A percentile compares a stretch with the other conserved stretches of the same genome.
Conservation (phyloP, 2,797 vertebrate species). For the Diceros bicornis region DNA sequence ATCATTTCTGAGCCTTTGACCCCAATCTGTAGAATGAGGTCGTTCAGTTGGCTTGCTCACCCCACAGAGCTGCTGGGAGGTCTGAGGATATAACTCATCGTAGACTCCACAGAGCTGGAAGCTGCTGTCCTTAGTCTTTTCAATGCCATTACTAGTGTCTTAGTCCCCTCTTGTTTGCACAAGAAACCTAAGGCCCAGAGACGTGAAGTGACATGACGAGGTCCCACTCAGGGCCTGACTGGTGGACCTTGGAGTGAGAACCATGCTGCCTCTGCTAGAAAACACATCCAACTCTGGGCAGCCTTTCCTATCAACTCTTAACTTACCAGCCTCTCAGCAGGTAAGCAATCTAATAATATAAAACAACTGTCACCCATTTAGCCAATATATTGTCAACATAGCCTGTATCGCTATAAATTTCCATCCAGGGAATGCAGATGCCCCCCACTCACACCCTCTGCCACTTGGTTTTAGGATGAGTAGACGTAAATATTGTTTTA, state of each 20-base stretch:
- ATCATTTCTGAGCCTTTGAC: not conserved
- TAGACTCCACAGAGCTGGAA: no score
- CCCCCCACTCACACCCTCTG: no score
- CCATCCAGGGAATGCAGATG: not conserved
- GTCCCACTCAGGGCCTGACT: not conserved
- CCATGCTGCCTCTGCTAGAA: rapidly evolving
- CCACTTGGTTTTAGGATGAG: not conserved
- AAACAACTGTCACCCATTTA: not conserved
- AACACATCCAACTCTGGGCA: no score
- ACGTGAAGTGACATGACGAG: no score
- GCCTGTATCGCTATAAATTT: not conserved
- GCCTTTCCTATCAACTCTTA: not conserved
- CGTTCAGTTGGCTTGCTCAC: rapidly evolving
- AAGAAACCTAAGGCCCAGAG: not conserved
- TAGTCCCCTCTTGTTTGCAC: rapidly evolving
- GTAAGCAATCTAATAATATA: not conserved
- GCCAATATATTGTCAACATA: no score
- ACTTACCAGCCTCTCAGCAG: not conserved
- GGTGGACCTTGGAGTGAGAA: not conserved
- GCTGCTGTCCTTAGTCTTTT: not conserved
- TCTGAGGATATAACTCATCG: rapidly evolving
- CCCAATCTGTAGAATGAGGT: not conserved
- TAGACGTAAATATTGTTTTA: not conserved
- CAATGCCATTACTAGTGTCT: rapidly evolving
- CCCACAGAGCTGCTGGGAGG: rapidly evolving